Evolutionary conservation across 2,797 vertebrate genomes (phyloP).

Genomic region (Lerista edwardsae): DNA sequence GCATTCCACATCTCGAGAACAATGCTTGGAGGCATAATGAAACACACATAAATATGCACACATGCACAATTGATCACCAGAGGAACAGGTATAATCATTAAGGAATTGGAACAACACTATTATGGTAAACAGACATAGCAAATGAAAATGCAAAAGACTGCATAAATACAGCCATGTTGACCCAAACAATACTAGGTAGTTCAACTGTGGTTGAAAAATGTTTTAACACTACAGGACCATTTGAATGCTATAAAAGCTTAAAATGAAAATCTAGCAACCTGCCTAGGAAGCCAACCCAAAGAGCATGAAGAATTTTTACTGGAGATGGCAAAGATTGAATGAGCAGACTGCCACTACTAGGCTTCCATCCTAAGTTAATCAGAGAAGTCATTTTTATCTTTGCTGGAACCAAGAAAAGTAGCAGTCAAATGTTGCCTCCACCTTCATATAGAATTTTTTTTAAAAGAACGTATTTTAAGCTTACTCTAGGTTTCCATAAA

Average conservation of each 20-base stretch:
- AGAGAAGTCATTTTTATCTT: too few species aligned
- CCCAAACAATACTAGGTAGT: not conserved
- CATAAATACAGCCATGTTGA: accelerated
- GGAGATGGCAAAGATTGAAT: not conserved
- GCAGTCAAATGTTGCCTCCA: too few species aligned
- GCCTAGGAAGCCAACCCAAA: not conserved
- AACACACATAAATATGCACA: not conserved
- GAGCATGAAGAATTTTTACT: not conserved
- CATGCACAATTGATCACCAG: not conserved
- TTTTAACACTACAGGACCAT: not conserved
- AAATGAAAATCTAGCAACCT: not conserved
- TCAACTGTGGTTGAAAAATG: not conserved
- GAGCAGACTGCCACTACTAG: not conserved
- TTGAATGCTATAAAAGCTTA: not conserved
- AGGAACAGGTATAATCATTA: accelerated
- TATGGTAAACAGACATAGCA: not conserved
- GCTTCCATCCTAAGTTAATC: too few species aligned
- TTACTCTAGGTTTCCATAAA: too few species aligned
- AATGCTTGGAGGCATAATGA: slow-evolving; percentile 73
- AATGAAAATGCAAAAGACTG: not conserved
- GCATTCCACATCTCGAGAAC: slow-evolving; percentile 88
- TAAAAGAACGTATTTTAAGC: too few species aligned
- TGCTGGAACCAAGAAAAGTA: too few species aligned
- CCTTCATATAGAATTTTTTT: too few species aligned
- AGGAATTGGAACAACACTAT: accelerated